phyloP scores from a whole-genome alignment of 2,888 invertebrate species.

The Eutolmus rufibarbis region DNA sequence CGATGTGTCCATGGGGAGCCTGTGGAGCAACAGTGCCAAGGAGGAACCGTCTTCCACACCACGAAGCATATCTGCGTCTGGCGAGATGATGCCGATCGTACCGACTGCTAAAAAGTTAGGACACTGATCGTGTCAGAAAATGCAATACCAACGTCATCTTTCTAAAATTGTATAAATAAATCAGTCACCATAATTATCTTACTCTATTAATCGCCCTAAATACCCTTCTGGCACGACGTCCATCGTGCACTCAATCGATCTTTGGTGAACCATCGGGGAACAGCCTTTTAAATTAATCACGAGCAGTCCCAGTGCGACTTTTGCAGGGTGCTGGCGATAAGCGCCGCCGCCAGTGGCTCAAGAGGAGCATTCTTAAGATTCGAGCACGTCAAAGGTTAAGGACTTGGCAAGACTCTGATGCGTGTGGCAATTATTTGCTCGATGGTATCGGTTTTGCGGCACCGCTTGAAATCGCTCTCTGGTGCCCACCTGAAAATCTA shows the following conservation, averaged over 20 bases:
- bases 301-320: background rate
- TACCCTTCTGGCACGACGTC: background rate
- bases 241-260: background rate
- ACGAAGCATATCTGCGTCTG: constrained; percentile 79
- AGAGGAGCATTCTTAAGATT: background rate
- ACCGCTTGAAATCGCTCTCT: background rate
- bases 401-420: constrained; percentile 2
- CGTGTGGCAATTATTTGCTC: constrained; percentile 16
- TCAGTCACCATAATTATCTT: background rate
- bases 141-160: background rate
- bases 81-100: constrained; percentile 76
- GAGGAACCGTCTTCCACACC: constrained; percentile 79
- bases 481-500: background rate
- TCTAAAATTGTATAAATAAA: background rate
- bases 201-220: background rate
- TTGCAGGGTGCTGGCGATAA: background rate
- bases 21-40: constrained; percentile 74
- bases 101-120: background rate
- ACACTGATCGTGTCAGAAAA: background rate
- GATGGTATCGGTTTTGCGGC: background rate
- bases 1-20: constrained; percentile 83
- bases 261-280: background rate
- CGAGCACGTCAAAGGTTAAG: constrained; percentile 26
- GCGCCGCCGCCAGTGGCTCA: background rate
- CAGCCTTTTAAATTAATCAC: background rate